Base-by-base conservation (phyloP, 2,888 invertebrate genomes). In the Luperina testacea region DNA sequence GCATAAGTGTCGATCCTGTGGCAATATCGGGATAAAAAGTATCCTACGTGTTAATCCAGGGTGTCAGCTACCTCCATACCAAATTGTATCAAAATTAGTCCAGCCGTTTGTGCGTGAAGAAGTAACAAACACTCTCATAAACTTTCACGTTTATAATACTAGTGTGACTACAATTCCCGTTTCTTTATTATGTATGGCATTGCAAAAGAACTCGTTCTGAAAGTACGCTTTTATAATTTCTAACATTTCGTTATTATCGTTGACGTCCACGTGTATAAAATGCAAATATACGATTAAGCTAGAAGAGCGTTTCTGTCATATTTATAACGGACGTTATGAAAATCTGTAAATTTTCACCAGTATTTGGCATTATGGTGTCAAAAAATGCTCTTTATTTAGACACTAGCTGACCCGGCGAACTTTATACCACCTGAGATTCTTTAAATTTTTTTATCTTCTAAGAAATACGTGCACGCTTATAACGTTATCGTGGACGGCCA, bases 141-240 rank as follows among this genome's bases (percentile, higher is more conserved):
- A 38, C 38, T 38, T 38, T 38, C 38, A 6, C 38, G 6, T 38
- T 38, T 38, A 38, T 38, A 6, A 38, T 38, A 38, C 6, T 38
- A 38, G 38, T 38, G 38, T 38, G 38, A 38, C 38, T 45, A 13
- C 2, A 13, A 72, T 17, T 32, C 7, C 13, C 45, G 59, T 59
- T n/a, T 7, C 24, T 48, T n/a, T 17, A 24, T 17, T 73, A 32
- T 27, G 38, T 51, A n/a, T 17, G 20, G 9, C 8, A 32, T 64
- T 75, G 63, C n/a, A 77, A 45, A 20, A 45, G 6, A 15, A 53
- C 7, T 57, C 20, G 1, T 77, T 78, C 48, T 61, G 27, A 67
- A 32, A 73, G 48, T 15, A 57, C 24, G 24, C 24, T 57, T 57
- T 57, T 57, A 24, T 57, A 24, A 24, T 57, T n/a, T 57, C 0